A percentile compares a stretch with the other conserved stretches of the same genome.
Evolutionary conservation across 2,888 invertebrate species (phyloP).

Genomic region (Campoplex nolae): DNA sequence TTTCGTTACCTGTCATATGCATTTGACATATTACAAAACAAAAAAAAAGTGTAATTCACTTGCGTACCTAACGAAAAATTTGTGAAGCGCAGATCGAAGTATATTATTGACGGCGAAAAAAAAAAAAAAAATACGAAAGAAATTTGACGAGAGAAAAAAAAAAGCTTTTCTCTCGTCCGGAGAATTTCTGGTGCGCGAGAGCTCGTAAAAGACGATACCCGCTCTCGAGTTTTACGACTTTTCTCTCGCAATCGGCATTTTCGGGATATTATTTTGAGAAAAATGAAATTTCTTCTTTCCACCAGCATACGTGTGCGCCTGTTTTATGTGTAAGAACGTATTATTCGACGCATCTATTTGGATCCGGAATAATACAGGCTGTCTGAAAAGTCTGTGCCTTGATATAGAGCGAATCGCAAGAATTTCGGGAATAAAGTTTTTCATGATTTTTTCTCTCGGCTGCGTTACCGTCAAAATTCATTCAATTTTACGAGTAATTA

Average conservation of each 20-base stretch:
- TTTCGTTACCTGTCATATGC: too few relatives aligned
- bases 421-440: too few relatives aligned
- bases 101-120: background rate
- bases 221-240: slow-evolving; percentile 77
- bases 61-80: background rate
- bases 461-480: too few relatives aligned
- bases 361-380: too few relatives aligned
- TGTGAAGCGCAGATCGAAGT: background rate
- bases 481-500: too few relatives aligned
- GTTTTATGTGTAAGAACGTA: too few relatives aligned
- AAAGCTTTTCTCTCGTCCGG: slow-evolving; percentile 44
- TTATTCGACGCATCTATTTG: too few relatives aligned
- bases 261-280: slow-evolving; percentile 80
- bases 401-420: too few relatives aligned
- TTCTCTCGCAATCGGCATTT: slow-evolving; percentile 76
- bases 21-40: too few relatives aligned
- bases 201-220: slow-evolving; percentile 80
- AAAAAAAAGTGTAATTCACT: background rate
- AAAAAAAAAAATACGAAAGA: slow-evolving; percentile 18
- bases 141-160: slow-evolving; percentile 34
- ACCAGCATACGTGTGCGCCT: too few relatives aligned
- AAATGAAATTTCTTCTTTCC: slow-evolving; percentile 80
- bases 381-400: too few relatives aligned
- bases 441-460: too few relatives aligned
- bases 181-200: slow-evolving; percentile 65